Percentiles rank a stretch among this genome's conserved stretches.
Evolutionary conservation across 1,140 invertebrate genomes (phyloP).

Genomic region (Alviniconcha marisindica): DNA sequence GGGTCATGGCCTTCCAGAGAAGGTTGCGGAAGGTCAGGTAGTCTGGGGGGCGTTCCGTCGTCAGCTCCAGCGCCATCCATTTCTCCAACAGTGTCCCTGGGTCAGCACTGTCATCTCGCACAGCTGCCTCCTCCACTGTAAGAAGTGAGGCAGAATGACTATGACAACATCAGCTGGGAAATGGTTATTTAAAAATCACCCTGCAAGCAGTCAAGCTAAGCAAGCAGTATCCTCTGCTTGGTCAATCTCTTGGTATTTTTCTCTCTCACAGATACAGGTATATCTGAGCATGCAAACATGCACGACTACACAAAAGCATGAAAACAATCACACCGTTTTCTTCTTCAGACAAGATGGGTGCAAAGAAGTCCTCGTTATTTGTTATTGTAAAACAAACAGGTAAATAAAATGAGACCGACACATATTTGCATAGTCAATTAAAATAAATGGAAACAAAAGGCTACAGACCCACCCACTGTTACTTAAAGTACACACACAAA

Average conservation of each 20-base stretch:
- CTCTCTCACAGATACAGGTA: neutral
- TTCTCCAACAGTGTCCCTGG: neutral
- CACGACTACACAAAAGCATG: neutral
- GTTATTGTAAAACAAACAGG: too few species aligned
- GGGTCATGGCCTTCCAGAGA: constrained; percentile 87
- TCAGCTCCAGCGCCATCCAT: neutral
- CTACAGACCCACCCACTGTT: too few species aligned
- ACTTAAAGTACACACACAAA: neutral
- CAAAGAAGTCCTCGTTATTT: too few species aligned
- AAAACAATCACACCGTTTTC: too few species aligned
- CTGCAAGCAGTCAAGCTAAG: neutral
- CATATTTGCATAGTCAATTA: too few species aligned
- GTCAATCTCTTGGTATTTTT: neutral
- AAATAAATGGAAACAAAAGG: too few species aligned
- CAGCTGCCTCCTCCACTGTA: neutral
- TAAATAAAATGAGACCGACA: too few species aligned
- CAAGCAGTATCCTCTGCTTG: neutral
- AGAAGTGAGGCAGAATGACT: too few species aligned
- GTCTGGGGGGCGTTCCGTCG: constrained; percentile 42
- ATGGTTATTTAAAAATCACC: neutral
- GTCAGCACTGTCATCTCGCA: neutral
- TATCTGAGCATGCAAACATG: constrained; percentile 1
- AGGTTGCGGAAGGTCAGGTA: constrained; percentile 85
- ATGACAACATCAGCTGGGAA: too few species aligned
- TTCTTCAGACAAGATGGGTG: too few species aligned